phyloP scores from a whole-genome alignment of 1,140 invertebrate species.

The Anoplolepis gracilipes region DNA sequence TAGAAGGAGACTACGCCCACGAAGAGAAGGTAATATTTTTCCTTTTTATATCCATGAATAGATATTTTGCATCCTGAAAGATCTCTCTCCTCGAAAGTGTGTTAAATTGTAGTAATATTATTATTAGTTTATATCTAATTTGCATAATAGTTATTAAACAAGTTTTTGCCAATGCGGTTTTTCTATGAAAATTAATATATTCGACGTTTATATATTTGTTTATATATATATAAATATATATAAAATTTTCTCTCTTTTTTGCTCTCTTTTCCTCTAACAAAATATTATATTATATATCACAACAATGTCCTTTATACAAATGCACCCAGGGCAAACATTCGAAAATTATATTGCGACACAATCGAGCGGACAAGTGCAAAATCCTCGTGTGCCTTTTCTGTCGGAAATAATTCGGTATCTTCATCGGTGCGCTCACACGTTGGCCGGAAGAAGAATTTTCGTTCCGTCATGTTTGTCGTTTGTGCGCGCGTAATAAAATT shows the following conservation, averaged over 20 bases:
- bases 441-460: conserved; percentile 64
- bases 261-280: background rate
- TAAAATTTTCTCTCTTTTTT: background rate
- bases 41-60: conserved; percentile 24
- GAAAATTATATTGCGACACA: background rate
- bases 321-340: background rate
- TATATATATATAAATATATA: background rate
- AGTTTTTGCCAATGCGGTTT: background rate
- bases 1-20: background rate
- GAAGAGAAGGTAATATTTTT: conserved; percentile 59
- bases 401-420: conserved; percentile 16
- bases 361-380: conserved; percentile 4
- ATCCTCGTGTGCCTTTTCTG: conserved; percentile 15
- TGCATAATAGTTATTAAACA: background rate
- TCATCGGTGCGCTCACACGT: conserved; percentile 12
- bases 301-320: background rate
- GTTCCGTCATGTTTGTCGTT: conserved; percentile 63
- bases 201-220: too few relatives aligned
- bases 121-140: conserved; percentile 18
- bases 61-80: background rate
- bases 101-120: conserved; percentile 27
- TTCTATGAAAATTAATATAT: background rate
- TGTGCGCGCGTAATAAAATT: conserved; percentile 72
- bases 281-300: background rate
- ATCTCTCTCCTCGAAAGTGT: conserved; percentile 17